These are phyloP conservation scores for Desmophyllum pertusum DNA, from an alignment of 92 coral and sea anemone genomes.

Conservation along the genomic window DNA sequence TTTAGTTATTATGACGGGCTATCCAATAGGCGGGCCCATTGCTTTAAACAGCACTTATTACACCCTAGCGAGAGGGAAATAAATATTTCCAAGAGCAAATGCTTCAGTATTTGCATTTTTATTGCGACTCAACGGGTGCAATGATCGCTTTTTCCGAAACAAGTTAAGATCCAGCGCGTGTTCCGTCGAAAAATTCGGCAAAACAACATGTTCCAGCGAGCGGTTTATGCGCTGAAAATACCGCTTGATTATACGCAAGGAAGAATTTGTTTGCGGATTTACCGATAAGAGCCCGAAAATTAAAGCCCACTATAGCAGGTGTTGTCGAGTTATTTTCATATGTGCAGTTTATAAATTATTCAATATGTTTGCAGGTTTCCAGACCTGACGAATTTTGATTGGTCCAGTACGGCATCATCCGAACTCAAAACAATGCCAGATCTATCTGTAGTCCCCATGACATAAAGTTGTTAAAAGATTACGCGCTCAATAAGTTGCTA, in stretches of 20 bases:
- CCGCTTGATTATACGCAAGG: conserved; percentile 4
- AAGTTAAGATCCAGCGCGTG: background rate
- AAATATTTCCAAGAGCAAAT: conserved; percentile 76
- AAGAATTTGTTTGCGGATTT: conserved; percentile 61
- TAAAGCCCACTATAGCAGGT: conserved; percentile 68
- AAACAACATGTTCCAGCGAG: background rate
- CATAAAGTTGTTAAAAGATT: conserved; percentile 93
- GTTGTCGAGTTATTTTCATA: conserved; percentile 82
- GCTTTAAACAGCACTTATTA: conserved; percentile 62
- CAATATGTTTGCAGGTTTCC: conserved; percentile 89
- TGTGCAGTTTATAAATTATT: conserved; percentile 95
- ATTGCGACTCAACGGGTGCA: conserved; percentile 38
- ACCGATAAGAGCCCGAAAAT: conserved; percentile 65
- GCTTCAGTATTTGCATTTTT: conserved; percentile 79
- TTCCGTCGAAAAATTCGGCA: background rate
- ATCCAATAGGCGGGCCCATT: conserved; percentile 49
- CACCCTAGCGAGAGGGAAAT: conserved; percentile 75
- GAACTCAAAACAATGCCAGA: conserved; percentile 84
- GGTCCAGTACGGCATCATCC: conserved; percentile 75
- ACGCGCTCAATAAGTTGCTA: conserved; percentile 69
- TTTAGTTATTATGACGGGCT: conserved; percentile 26
- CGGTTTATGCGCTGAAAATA: background rate
- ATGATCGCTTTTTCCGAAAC: conserved; percentile 20
- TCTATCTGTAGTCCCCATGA: conserved; percentile 82
- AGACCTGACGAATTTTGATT: conserved; percentile 66